Evolutionary conservation across 2,113 vertebrate species (phyloP).

Genomic region (Oenanthe melanoleuca): DNA sequence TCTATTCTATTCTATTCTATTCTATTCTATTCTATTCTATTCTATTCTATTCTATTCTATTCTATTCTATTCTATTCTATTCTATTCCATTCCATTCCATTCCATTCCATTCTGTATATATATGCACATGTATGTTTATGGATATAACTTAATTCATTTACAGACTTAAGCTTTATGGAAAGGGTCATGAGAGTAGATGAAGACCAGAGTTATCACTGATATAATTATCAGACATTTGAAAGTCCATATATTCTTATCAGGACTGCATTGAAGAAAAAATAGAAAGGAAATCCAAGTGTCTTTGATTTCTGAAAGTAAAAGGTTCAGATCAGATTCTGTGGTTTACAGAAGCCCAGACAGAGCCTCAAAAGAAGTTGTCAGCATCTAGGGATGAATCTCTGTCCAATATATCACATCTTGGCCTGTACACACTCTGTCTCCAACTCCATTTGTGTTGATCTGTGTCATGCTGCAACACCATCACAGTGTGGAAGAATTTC

Average conservation of each 20-base stretch:
- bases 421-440: background rate
- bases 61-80: background rate
- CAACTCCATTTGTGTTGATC: background rate
- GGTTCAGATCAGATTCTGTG: background rate
- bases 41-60: background rate
- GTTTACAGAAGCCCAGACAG: background rate
- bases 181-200: background rate
- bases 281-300: background rate
- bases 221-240: background rate
- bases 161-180: background rate
- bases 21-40: background rate
- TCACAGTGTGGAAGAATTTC: background rate
- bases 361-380: background rate
- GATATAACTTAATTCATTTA: background rate
- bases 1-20: background rate
- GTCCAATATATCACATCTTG: background rate
- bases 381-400: background rate
- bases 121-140: background rate
- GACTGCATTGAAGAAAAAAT: background rate
- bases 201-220: background rate
- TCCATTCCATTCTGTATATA: background rate
- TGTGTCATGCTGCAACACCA: background rate
- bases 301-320: background rate
- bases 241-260: background rate
- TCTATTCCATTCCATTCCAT: background rate